Evolutionary conservation across 2,113 vertebrate species (phyloP), one percentile per base, ranked within the genome.

Genomic region (Macaca nemestrina): DNA sequence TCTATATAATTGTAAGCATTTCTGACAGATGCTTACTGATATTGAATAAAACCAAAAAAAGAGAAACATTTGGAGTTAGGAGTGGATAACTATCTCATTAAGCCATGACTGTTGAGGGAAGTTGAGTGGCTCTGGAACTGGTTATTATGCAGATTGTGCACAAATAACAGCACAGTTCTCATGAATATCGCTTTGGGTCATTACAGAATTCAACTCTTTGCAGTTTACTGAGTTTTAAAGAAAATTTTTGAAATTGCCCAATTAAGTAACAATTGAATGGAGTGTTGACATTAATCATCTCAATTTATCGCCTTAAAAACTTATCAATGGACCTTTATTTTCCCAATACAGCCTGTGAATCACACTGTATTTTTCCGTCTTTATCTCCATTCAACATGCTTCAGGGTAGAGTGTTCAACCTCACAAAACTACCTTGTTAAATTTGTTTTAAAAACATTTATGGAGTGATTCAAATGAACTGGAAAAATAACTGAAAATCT

Each of bases 201-300:
- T 83, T 82, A 85, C 32, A 43, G 52, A 91, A 35, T 85, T 38
- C 35, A 80, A 45, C 5, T 86, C 27, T 8, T 81, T 43, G 72
- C 8, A 92, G 10, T 0, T 6, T 79, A 67, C 6, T 68, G 1
- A 22, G 52, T 9, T 59, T 98, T 94, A 92, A 55, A 89, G 30
- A 6, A 61, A 80, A 20, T 30, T 57, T 94, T 78, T 89, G 55
- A 95, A 93, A 88, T 93, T 30, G n/a, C 30, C 83, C 17, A 90
- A 95, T 95, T 85, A 93, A 79, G 1, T 75, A 75, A 90, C 61
- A 97, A 80, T 68, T 95, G 83, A 83, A 80, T 48, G 22, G 8
- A 5, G 22, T 6, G 67, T 1, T 3, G 61, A 13, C 89, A 38
- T 82, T 86, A 84, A 3, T 95, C 40, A 48, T 57, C 59, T 61